phyloP scores from a whole-genome alignment of 2,888 invertebrate species.

The Helleia helle region DNA sequence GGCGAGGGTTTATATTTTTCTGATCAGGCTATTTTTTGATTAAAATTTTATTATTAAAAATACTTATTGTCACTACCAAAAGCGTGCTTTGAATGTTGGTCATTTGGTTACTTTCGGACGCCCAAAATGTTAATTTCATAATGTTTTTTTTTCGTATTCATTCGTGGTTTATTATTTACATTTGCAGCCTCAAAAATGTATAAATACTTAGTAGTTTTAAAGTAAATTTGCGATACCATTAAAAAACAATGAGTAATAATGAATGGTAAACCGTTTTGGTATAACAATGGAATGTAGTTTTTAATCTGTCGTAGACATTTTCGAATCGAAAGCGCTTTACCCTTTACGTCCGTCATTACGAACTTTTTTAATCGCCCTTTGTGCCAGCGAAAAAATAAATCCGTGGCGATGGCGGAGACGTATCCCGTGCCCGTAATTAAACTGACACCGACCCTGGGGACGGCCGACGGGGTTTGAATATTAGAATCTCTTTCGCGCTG shows the following conservation, averaged over 20 bases:
- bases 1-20: too few species aligned
- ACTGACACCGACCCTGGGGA: conserved; percentile 64
- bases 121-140: too few species aligned
- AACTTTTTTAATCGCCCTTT: conserved; percentile 73
- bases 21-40: too few species aligned
- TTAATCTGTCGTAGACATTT: conserved; percentile 27
- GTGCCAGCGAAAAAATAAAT: conserved; percentile 60
- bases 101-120: too few species aligned
- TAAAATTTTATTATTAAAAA: too few species aligned
- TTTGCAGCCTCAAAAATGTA: too few species aligned
- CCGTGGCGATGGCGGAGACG: conserved; percentile 53
- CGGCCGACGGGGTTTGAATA: conserved; percentile 72
- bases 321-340: conserved; percentile 36
- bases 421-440: conserved; percentile 60
- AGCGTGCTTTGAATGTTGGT: too few species aligned
- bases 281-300: conserved; percentile 19
- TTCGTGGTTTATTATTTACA: too few species aligned
- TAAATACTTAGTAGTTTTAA: too few species aligned
- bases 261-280: conserved; percentile 15
- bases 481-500: conserved; percentile 69
- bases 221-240: neutral
- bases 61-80: too few species aligned
- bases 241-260: conserved; percentile 1
- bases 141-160: too few species aligned
- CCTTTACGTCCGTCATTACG: conserved; percentile 64